A percentile compares a stretch with the other conserved stretches of the same genome.
Conservation (phyloP, 2,113 vertebrate genomes). For the Sturnira hondurensis region DNA sequence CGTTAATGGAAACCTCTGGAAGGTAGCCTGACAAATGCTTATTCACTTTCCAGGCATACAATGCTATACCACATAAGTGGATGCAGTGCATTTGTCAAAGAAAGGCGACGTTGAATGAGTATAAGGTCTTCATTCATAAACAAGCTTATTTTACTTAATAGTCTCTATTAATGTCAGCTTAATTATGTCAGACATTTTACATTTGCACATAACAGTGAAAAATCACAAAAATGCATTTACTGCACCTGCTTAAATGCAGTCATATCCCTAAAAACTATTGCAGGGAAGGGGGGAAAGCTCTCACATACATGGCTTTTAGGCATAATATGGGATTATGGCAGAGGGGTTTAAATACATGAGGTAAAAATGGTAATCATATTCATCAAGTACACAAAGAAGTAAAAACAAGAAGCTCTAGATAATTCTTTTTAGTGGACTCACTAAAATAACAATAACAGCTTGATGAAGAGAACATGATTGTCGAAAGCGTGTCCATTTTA, state of each 20-base stretch:
- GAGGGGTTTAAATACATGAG: conserved; percentile 71
- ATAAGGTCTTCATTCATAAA: conserved; percentile 63
- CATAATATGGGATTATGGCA: conserved; percentile 65
- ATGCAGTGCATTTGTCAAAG: conserved; percentile 55
- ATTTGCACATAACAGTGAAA: conserved; percentile 60
- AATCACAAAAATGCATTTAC: conserved; percentile 52
- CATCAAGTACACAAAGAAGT: conserved; percentile 78
- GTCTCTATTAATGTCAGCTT: conserved; percentile 64
- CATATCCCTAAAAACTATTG: conserved; percentile 46
- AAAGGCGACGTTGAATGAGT: conserved; percentile 53
- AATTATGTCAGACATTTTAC: conserved; percentile 65
- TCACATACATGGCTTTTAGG: conserved; percentile 66
- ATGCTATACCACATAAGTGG: conserved; percentile 38
- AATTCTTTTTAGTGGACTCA: conserved; percentile 78
- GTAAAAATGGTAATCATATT: conserved; percentile 77
- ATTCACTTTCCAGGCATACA: conserved; percentile 43
- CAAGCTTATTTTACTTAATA: conserved; percentile 68
- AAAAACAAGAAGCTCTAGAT: conserved; percentile 76
- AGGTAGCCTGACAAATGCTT: conserved; percentile 54
- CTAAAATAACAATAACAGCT: conserved; percentile 78
- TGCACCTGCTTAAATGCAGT: conserved; percentile 69
- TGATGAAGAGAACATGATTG: conserved; percentile 78
- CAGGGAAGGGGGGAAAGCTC: conserved; percentile 28
- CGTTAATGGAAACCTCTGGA: conserved; percentile 62
- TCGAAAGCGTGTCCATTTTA: conserved; percentile 78